A percentile compares a stretch with the other conserved stretches of the same genome.
These are phyloP conservation scores for Tinamus major DNA, from an alignment of 2,797 vertebrate genomes.

Conservation along the genomic window DNA sequence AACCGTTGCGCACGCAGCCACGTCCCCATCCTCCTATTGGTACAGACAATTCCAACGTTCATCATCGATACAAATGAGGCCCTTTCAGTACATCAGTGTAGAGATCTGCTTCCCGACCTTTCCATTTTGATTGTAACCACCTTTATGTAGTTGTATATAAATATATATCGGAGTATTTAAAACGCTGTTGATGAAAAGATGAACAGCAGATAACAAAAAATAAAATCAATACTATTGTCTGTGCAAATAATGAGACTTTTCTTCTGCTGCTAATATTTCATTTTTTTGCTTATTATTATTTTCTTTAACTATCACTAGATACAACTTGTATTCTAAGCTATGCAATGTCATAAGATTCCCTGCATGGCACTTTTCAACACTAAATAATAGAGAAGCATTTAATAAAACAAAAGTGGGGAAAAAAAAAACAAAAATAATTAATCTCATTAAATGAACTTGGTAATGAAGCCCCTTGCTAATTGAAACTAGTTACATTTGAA, in stretches of 20 bases:
- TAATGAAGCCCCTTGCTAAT: background rate
- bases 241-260: background rate
- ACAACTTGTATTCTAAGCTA: background rate
- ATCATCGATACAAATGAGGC: background rate
- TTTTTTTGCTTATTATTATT: background rate
- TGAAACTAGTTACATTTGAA: background rate
- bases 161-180: background rate
- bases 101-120: background rate
- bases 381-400: background rate
- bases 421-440: background rate
- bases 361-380: background rate
- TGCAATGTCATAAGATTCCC: background rate
- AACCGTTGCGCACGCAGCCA: background rate
- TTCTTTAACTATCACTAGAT: background rate
- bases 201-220: conserved; percentile 4
- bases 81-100: background rate
- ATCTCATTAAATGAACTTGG: background rate
- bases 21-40: background rate
- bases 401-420: background rate
- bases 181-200: background rate
- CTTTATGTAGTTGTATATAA: background rate
- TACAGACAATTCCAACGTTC: background rate
- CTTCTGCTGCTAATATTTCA: background rate
- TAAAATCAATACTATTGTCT: background rate
- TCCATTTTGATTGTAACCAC: background rate